A percentile compares a stretch with the other conserved stretches of the same genome.
phyloP scores from a whole-genome alignment of 2,113 vertebrate genomes.

The Scortum barcoo region DNA sequence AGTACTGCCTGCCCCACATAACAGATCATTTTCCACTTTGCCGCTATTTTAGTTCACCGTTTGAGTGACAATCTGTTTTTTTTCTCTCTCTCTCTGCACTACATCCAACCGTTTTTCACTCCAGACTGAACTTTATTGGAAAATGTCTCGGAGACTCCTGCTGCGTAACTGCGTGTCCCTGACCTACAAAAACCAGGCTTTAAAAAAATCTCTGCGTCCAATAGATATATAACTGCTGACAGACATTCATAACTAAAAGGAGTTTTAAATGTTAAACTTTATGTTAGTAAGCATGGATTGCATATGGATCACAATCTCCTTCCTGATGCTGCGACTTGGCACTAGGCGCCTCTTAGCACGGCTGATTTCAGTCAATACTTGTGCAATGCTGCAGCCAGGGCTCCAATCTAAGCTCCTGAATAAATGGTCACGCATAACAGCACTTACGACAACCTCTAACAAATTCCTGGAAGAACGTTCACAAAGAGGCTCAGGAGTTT shows the following conservation, averaged over 20 bases:
- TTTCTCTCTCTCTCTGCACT: background rate
- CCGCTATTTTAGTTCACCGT: conserved; percentile 16
- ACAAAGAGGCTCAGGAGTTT: background rate
- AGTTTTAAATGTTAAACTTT: conserved; percentile 6
- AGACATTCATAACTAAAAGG: background rate
- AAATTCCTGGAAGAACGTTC: background rate
- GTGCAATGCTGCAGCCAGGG: background rate
- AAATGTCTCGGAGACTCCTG: conserved; percentile 39
- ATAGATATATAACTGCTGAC: no score
- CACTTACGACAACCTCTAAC: background rate
- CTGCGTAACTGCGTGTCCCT: conserved; percentile 26
- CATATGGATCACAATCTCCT: background rate
- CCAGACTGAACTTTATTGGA: conserved; percentile 21
- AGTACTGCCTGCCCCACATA: conserved; percentile 4
- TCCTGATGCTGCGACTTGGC: background rate
- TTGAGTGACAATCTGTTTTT: background rate
- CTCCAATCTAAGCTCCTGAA: background rate
- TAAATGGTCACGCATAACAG: conserved; percentile 8
- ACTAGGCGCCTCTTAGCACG: background rate
- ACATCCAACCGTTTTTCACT: conserved; percentile 30
- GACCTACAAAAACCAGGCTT: conserved; percentile 16
- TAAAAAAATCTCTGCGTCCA: background rate
- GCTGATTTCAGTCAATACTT: background rate
- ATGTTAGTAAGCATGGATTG: background rate
- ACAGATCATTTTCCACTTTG: conserved; percentile 27